Evolutionary conservation across 1,140 invertebrate species (phyloP).

Genomic region (Orius insidiosus): DNA sequence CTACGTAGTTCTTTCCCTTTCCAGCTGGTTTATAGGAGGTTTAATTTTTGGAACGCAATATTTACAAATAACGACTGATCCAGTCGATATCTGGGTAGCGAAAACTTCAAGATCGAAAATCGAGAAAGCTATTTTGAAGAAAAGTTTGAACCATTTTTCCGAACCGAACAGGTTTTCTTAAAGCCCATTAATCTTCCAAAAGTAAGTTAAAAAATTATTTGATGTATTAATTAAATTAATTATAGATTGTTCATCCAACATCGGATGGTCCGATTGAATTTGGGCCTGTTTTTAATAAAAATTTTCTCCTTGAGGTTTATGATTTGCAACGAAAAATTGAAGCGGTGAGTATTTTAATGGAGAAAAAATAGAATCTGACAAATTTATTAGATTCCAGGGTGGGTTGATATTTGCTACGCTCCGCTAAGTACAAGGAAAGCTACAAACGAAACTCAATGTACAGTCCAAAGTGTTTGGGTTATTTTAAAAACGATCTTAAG

Average conservation of each 20-base stretch:
- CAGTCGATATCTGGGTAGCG: constrained; percentile 92
- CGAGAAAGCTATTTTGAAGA: constrained; percentile 80
- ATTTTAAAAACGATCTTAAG: constrained; percentile 56
- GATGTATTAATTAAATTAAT: too few species aligned
- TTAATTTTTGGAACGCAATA: constrained; percentile 46
- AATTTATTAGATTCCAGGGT: constrained; percentile 21
- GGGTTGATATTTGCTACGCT: constrained; percentile 79
- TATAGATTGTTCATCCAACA: constrained; percentile 35
- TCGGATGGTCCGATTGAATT: constrained; percentile 44
- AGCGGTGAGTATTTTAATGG: constrained; percentile 28
- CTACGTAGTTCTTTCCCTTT: constrained; percentile 56
- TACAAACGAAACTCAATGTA: constrained; percentile 47
- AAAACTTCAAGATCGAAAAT: constrained; percentile 63
- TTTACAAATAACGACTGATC: constrained; percentile 70
- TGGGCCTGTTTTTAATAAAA: constrained; percentile 69
- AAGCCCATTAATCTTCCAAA: constrained; percentile 41
- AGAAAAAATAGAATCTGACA: too few species aligned
- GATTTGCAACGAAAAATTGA: constrained; percentile 58
- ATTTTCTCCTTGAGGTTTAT: constrained; percentile 56
- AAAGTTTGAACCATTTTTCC: constrained; percentile 88
- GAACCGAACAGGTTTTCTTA: constrained; percentile 76
- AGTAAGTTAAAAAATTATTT: constrained; percentile 20
- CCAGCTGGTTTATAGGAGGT: constrained; percentile 36
- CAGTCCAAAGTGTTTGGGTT: constrained; percentile 78
- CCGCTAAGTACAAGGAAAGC: constrained; percentile 48